Percentiles rank a stretch among this genome's conserved stretches.
Evolutionary conservation across 2,113 vertebrate species (phyloP).

Genomic region (Chascanopsetta lugubris): DNA sequence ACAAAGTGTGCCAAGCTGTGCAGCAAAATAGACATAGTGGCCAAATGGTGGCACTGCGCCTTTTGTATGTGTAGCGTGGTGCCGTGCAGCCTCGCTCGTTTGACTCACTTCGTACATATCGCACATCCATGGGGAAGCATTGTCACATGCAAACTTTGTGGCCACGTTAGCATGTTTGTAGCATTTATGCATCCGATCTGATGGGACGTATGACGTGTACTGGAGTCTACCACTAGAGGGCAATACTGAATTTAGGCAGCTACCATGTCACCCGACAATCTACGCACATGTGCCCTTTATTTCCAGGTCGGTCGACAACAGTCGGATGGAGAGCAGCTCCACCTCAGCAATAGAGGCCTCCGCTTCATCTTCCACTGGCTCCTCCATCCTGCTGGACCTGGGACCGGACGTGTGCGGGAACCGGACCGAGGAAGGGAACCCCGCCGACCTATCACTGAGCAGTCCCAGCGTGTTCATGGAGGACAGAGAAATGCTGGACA

Average conservation of each 20-base stretch:
- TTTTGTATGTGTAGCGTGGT: no score
- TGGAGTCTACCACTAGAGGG: not conserved
- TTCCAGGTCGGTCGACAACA: constrained; percentile 86
- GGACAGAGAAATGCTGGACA: constrained; percentile 73
- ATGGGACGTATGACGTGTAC: not conserved
- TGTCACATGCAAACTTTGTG: not conserved
- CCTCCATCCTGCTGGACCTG: constrained; percentile 58
- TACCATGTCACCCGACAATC: not conserved
- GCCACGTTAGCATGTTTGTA: not conserved
- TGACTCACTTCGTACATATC: no score
- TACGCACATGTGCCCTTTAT: constrained; percentile 3
- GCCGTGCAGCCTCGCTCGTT: no score
- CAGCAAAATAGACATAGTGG: no score
- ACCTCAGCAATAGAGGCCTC: constrained; percentile 62
- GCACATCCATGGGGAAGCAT: no score
- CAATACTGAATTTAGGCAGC: not conserved
- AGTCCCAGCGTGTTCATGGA: constrained; percentile 63
- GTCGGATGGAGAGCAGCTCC: constrained; percentile 63
- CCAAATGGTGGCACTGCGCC: no score
- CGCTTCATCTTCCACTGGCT: constrained; percentile 60
- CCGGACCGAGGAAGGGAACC: constrained; percentile 54
- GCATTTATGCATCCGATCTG: no score
- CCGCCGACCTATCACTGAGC: constrained; percentile 61
- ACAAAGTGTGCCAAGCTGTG: no score
- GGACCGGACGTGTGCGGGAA: constrained; percentile 63